Conservation (phyloP, 2,797 vertebrate species). For the Propithecus perrieri region DNA sequence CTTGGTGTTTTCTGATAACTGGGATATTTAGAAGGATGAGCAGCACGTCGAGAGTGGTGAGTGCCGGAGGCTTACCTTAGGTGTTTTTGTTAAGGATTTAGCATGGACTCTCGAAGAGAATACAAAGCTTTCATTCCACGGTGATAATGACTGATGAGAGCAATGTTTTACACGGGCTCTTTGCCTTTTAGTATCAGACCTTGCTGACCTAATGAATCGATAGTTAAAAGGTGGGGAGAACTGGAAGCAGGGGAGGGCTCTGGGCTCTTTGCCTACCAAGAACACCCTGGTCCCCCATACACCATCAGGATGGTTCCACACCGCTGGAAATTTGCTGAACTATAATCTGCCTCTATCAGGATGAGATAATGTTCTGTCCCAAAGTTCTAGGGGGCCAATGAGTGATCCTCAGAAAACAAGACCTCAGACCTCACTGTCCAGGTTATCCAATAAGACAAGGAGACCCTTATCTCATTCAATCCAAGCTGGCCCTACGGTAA, state of each 20-base stretch:
- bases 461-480: not conserved
- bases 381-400: not conserved
- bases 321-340: not conserved
- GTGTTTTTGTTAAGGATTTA: not conserved
- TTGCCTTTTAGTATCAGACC: not conserved
- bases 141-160: not conserved
- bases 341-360: not conserved
- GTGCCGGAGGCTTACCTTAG: not conserved
- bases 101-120: not conserved
- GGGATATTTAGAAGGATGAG: not conserved
- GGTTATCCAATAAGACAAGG: not conserved
- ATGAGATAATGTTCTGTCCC: not conserved
- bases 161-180: not conserved
- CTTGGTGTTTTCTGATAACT: not conserved
- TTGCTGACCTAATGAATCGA: not conserved
- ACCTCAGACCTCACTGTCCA: not conserved
- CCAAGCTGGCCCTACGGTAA: not conserved
- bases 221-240: not conserved
- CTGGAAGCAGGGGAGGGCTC: not conserved
- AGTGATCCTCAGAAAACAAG: not conserved
- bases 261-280: not conserved
- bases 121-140: not conserved
- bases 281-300: not conserved
- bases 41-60: not conserved
- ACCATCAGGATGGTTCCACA: not conserved